Percentiles rank a stretch among this genome's conserved stretches.
Conservation (phyloP, 2,797 vertebrate species). For the Phoebastria nigripes region DNA sequence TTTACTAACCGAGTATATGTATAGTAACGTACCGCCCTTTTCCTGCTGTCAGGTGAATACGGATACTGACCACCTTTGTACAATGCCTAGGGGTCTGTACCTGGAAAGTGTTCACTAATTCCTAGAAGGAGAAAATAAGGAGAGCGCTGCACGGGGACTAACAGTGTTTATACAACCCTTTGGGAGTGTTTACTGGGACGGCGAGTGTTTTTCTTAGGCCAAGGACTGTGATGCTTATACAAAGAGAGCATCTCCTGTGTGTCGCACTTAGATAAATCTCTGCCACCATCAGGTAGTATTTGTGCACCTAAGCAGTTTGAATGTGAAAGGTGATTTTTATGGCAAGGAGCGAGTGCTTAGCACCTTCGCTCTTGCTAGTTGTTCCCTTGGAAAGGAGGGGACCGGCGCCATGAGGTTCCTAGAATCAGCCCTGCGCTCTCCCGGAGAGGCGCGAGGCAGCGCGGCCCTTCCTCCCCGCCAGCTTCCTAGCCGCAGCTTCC, state of each 20-base stretch:
- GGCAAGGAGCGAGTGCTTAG: background rate
- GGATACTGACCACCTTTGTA: background rate
- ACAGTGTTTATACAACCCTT: background rate
- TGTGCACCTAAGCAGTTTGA: background rate
- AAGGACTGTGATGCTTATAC: background rate
- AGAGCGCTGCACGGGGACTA: background rate
- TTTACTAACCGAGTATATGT: accelerated
- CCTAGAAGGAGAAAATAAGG: background rate
- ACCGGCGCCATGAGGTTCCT: background rate
- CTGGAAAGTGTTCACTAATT: background rate
- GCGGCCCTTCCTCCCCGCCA: background rate
- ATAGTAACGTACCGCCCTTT: background rate
- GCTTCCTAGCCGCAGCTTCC: background rate
- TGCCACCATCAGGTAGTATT: accelerated
- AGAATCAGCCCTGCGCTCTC: background rate
- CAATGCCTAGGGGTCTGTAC: background rate
- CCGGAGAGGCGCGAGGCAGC: too few relatives aligned
- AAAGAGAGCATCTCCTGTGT: background rate
- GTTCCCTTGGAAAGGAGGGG: background rate
- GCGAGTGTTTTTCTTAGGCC: background rate
- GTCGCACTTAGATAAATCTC: background rate
- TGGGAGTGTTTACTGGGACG: background rate
- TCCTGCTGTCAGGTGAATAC: too few relatives aligned
- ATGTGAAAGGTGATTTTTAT: accelerated
- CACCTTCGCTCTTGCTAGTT: accelerated